phyloP scores from a whole-genome alignment of 2,888 invertebrate genomes.

The Abrostola tripartita region DNA sequence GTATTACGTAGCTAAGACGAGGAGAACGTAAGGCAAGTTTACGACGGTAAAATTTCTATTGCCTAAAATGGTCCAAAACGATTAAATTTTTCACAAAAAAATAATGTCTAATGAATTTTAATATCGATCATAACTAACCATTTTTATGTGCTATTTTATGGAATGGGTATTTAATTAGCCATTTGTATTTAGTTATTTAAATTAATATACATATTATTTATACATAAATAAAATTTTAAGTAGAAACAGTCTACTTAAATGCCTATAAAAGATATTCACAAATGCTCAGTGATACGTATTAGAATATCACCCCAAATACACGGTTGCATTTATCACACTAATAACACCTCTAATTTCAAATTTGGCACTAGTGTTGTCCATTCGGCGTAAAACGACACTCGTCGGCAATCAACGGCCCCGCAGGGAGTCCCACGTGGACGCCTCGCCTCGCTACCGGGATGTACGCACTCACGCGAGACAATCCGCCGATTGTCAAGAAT shows the following conservation, averaged over 20 bases:
- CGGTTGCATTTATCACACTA: constrained; percentile 46
- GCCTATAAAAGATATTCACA: constrained; percentile 22
- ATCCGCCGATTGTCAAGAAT: constrained; percentile 67
- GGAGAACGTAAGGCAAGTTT: no score
- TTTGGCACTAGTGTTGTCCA: constrained; percentile 75
- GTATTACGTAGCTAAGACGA: no score
- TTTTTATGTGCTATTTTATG: constrained; percentile 40
- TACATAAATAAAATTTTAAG: constrained; percentile 13
- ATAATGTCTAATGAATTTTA: background rate
- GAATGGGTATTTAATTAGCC: constrained; percentile 36
- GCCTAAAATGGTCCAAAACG: no score
- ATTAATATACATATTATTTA: constrained; percentile 27
- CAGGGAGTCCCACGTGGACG: constrained; percentile 84
- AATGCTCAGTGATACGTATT: constrained; percentile 7
- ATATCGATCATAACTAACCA: constrained; percentile 34
- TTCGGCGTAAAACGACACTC: constrained; percentile 81
- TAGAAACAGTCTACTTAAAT: constrained; percentile 17
- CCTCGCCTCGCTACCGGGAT: constrained; percentile 64
- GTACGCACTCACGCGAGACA: constrained; percentile 74
- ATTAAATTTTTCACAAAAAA: no score
- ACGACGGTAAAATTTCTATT: no score
- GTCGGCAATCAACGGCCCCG: constrained; percentile 80
- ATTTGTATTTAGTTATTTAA: constrained; percentile 25
- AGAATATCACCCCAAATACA: constrained; percentile 33
- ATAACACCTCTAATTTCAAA: constrained; percentile 63